Evolutionary conservation across 2,113 vertebrate species (phyloP), one percentile per base, ranked within the genome.

Genomic region (Melanerpes formicivorus): DNA sequence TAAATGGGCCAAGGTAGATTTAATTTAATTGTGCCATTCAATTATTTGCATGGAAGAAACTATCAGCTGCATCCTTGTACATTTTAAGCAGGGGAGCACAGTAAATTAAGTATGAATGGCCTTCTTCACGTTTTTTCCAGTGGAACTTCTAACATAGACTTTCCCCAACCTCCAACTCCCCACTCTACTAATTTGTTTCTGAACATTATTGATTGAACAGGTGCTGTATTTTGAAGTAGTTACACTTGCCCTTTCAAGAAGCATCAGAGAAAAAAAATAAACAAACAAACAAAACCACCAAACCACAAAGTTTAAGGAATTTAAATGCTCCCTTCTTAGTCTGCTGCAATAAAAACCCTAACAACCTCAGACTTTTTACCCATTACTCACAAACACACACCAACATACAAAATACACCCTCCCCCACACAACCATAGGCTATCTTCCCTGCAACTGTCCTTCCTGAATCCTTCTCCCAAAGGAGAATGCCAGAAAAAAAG

Each of bases 401-500:
- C 6, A 7, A 46, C 19, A 80, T 0, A 82, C 16, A 73, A 64
- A 75, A 78, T 11, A 54, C 5, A 66, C 7, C 4, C 6, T 70
- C 44, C 6, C 10, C 1, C 14, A 11, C 6, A 63, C 18, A 17
- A 22, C 14, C 37, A 70, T 1, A 66, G 58, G 14, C 27, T 74
- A 3, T 66, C 22, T 46, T 64, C 27, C 2, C 42, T 22, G 1
- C 16, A 67, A 63, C 26, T 18, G 18, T 71, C 5, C 13, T 70
- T 80, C 19, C 54, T 1, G 0, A 84, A 32, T 4, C 14, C 42
- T 67, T 67, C 27, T 76, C 10, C 16, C 1, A 2, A 82, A 64
- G 25, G 14, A 0, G 12, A 76, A 6, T 21, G 19, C 12, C 37
- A 29, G 23, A 65, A 56, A 32, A 3, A 3, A 18, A 3, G 4